Evolutionary conservation across 2,888 invertebrate genomes (phyloP), one percentile per base, ranked within the genome.

Genomic region (Nomada lathburiana): DNA sequence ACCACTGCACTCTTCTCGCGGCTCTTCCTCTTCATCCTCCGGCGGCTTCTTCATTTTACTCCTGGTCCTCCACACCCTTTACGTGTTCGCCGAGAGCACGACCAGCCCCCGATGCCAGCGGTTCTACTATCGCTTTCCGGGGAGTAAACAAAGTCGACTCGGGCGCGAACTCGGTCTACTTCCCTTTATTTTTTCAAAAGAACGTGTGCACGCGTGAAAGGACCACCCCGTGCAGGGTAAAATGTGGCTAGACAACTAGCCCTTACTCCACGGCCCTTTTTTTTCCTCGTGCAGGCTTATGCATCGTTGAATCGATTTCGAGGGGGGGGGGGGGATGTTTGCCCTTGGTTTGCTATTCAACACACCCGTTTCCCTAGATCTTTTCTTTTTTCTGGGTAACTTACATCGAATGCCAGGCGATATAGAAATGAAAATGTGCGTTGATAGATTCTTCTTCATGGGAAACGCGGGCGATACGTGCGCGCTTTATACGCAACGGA

Each of bases 151-250:
- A 36, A 70, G 59, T 70, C 76, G 82, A 81, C 73, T 72, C 64
- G 80, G 79, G 85, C 81, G 85, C 86, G 86, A 87, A 86, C 75
- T 78, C 78, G 85, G 50, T 76, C 65, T 62, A 78, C 69, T 67
- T 72, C 79, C 80, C 80, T 83, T 89, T 85, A 88, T 86, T 89
- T 86, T 89, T 88, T 89, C 78, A 89, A 88, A 77, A 77, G 83
- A 78, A 36, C 68, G 78, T 70, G 67, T 63, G 76, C 75, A 53
- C 78, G 84, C 76, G 82, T 84, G 84, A 85, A 84, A 77, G 84
- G 77, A 44, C 68, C 36, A 63, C 62, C 36, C 52, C 80, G 69
- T 69, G 65, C 50, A 72, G 47, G 74, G 68, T 26, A 18, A 57
- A 82, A 76, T 42, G 80, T 64, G 76, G 63, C 78, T 67, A 76